Conservation (phyloP, 2,113 vertebrate genomes). For the Lepisosteus oculatus region DNA sequence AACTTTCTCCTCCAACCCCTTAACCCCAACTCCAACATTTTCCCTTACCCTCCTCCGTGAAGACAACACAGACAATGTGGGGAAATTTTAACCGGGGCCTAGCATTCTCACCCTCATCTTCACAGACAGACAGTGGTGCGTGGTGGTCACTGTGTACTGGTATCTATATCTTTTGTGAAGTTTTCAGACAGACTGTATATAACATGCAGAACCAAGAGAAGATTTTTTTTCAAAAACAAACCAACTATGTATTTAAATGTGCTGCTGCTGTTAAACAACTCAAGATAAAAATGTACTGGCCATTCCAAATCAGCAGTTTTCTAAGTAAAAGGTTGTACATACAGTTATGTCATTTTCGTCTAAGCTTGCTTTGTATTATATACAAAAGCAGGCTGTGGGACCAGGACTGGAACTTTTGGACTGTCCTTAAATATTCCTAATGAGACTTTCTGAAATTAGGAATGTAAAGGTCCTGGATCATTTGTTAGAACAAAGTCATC, state of each 20-base stretch:
- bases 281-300: slow-evolving; percentile 70
- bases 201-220: slow-evolving; percentile 89
- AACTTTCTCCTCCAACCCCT: slow-evolving; percentile 25
- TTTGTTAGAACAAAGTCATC: slow-evolving; percentile 77
- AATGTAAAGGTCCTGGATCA: slow-evolving; percentile 75
- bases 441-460: slow-evolving; percentile 80
- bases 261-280: slow-evolving; percentile 85
- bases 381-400: slow-evolving; percentile 82
- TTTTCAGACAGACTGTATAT: slow-evolving; percentile 84
- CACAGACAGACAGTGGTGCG: slow-evolving; percentile 46
- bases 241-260: slow-evolving; percentile 88
- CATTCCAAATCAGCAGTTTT: slow-evolving; percentile 83
- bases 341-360: slow-evolving; percentile 82
- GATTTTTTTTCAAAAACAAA: slow-evolving; percentile 81
- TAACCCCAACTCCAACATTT: not conserved
- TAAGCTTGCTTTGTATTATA: slow-evolving; percentile 91
- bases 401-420: slow-evolving; percentile 81
- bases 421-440: slow-evolving; percentile 84
- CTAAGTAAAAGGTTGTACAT: slow-evolving; percentile 90
- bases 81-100: slow-evolving; percentile 7
- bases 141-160: slow-evolving; percentile 38
- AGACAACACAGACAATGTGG: slow-evolving; percentile 34
- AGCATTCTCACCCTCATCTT: slow-evolving; percentile 31
- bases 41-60: slow-evolving; percentile 31
- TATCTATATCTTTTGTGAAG: slow-evolving; percentile 20